These are phyloP conservation scores for Hyppa rectilinea DNA, from an alignment of 2,888 invertebrate species.

Conservation along the genomic window DNA sequence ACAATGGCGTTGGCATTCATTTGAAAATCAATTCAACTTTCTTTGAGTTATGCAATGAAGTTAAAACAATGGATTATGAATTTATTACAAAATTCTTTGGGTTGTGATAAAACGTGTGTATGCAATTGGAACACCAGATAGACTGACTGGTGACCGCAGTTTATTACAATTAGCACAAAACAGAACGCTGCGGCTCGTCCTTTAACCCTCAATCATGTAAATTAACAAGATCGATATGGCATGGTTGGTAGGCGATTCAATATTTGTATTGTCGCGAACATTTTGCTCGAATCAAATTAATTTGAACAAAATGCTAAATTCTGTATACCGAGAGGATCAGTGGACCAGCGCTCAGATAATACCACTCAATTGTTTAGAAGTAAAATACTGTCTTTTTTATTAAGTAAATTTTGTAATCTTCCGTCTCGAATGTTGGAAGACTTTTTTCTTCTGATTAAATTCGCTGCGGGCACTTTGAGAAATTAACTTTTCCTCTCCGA, in stretches of 20 bases:
- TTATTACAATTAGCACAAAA: neutral
- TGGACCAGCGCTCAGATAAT: neutral
- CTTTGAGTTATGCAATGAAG: too few relatives aligned
- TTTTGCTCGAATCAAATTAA: neutral
- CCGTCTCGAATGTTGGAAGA: neutral
- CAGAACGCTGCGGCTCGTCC: neutral
- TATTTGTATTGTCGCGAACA: slow-evolving; percentile 6
- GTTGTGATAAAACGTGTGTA: too few relatives aligned
- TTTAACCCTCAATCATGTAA: neutral
- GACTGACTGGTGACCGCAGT: too few relatives aligned
- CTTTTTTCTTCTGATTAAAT: slow-evolving; percentile 40
- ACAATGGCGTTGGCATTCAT: too few relatives aligned
- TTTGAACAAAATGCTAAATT: slow-evolving; percentile 8
- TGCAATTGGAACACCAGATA: too few relatives aligned
- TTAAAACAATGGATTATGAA: too few relatives aligned
- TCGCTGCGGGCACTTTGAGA: slow-evolving; percentile 32
- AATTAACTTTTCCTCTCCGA: slow-evolving; percentile 13
- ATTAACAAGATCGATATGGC: neutral
- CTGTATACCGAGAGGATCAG: slow-evolving; percentile 1
- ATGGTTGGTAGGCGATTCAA: neutral
- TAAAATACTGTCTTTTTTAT: slow-evolving; percentile 23
- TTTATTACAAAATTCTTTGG: too few relatives aligned
- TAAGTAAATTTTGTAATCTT: slow-evolving; percentile 29
- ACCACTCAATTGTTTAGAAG: slow-evolving; percentile 13
- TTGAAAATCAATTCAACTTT: too few relatives aligned